Percentiles rank a stretch among this genome's conserved stretches.
These are phyloP conservation scores for Mola mola DNA, from an alignment of 2,113 vertebrate species.

Conservation along the genomic window DNA sequence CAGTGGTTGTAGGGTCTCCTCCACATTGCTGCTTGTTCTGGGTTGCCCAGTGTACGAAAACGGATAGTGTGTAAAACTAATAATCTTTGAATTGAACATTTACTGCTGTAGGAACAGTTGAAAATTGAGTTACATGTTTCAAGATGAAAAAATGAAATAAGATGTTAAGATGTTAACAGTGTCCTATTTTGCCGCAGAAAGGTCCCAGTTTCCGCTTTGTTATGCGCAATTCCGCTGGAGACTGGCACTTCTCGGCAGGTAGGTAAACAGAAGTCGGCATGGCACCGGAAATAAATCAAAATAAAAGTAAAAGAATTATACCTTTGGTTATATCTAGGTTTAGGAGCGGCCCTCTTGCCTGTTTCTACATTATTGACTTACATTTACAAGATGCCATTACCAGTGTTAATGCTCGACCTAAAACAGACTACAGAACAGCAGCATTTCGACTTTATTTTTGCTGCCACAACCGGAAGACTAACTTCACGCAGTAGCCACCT, in stretches of 20 bases:
- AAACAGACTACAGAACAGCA: neutral
- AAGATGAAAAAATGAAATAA: no score
- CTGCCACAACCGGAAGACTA: constrained; percentile 35
- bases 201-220: neutral
- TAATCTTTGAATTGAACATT: no score
- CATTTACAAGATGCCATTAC: neutral
- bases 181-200: no score
- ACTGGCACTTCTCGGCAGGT: no score
- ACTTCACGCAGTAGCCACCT: constrained; percentile 23
- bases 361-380: neutral
- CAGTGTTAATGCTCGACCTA: neutral
- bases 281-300: constrained; percentile 10
- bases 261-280: neutral
- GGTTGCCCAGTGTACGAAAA: no score
- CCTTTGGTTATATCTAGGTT: neutral
- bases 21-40: no score
- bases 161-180: no score
- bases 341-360: neutral
- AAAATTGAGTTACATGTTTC: no score
- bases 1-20: no score
- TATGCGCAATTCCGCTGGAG: neutral
- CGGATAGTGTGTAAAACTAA: no score
- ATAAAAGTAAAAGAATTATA: neutral
- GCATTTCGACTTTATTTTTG: constrained; percentile 28
- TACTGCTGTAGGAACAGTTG: no score